A percentile compares a stretch with the other conserved stretches of the same genome.
Conservation (phyloP, 2,888 invertebrate genomes). For the Buathra laborator region DNA sequence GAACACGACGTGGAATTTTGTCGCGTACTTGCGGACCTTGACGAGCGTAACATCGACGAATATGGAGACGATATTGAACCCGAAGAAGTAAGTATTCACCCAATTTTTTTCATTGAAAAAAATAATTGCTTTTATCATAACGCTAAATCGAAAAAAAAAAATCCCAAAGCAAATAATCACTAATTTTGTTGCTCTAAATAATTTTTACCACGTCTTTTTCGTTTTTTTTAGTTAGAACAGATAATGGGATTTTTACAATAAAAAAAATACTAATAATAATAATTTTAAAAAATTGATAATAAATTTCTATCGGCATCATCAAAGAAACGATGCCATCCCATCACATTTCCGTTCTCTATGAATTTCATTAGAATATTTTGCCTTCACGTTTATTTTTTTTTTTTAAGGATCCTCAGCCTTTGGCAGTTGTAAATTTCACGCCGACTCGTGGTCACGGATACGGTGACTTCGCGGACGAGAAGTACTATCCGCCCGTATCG, state of each 20-base stretch:
- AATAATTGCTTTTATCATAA: neutral
- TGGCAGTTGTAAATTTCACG: constrained; percentile 93
- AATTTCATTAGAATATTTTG: neutral
- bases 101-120: neutral
- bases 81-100: constrained; percentile 60
- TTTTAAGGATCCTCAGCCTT: constrained; percentile 87
- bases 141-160: neutral
- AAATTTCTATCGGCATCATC: no score
- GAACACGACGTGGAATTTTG: constrained; percentile 76
- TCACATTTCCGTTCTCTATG: neutral
- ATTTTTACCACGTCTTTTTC: no score
- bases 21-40: constrained; percentile 69
- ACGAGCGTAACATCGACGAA: constrained; percentile 72
- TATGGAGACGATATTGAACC: constrained; percentile 67
- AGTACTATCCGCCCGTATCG: constrained; percentile 90
- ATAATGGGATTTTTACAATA: no score
- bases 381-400: constrained; percentile 2
- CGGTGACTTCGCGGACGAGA: constrained; percentile 92
- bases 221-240: no score
- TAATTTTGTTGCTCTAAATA: no score
- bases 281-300: no score
- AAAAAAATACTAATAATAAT: no score
- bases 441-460: constrained; percentile 89
- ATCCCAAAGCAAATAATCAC: no score
- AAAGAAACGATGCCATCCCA: neutral